These are phyloP conservation scores for Poecilia wingei DNA, from an alignment of 2,797 vertebrate species.

Conservation along the genomic window DNA sequence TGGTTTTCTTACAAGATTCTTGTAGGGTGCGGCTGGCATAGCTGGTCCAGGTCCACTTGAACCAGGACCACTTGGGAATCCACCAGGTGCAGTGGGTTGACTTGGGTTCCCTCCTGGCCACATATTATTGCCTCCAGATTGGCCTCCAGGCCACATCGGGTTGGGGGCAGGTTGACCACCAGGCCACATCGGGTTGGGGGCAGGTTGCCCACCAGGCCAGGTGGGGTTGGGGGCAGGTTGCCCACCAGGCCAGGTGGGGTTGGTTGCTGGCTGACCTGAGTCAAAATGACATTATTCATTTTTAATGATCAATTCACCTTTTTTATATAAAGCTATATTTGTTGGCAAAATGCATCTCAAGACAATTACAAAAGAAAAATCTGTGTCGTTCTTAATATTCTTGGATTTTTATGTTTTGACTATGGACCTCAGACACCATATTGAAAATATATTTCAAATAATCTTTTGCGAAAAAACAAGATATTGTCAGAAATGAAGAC, in stretches of 20 bases:
- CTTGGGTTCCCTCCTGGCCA: constrained; percentile 19
- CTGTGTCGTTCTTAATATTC: neutral
- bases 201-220: constrained; percentile 8
- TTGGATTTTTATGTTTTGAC: neutral
- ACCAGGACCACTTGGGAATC: constrained; percentile 8
- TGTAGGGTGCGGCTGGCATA: neutral
- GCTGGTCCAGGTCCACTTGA: constrained; percentile 10
- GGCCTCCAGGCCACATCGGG: constrained; percentile 2
- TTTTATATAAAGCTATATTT: neutral
- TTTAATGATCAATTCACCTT: neutral
- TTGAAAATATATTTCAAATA: neutral
- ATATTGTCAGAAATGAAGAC: neutral
- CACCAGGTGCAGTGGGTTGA: constrained; percentile 33
- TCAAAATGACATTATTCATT: neutral
- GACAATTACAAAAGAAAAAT: neutral
- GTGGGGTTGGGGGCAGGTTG: neutral
- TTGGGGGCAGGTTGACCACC: neutral
- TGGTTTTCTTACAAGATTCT: constrained; percentile 38
- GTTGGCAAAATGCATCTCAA: neutral
- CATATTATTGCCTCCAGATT: neutral
- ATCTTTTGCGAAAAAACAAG: neutral
- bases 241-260: constrained; percentile 6
- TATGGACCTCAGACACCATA: neutral
- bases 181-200: neutral
- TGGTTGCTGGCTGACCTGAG: neutral